Conservation (phyloP, 2,888 invertebrate genomes). For the Aphodius sticticus region DNA sequence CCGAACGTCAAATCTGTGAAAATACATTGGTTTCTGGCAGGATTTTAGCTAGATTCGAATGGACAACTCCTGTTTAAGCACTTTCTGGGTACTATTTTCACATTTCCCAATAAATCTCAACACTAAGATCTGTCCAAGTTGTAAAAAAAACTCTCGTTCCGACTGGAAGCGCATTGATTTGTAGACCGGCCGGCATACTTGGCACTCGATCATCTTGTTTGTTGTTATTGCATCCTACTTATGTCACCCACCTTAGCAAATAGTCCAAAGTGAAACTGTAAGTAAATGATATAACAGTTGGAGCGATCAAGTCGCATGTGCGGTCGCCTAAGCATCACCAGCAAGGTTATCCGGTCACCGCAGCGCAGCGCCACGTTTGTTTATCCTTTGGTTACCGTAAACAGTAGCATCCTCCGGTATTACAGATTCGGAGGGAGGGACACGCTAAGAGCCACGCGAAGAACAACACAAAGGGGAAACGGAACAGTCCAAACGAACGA, state of each 20-base stretch:
- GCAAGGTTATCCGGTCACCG: not conserved
- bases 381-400: not conserved
- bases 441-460: not conserved
- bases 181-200: not conserved
- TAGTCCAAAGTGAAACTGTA: conserved; percentile 4
- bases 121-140: too few species aligned
- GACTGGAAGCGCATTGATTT: too few species aligned
- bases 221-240: not conserved
- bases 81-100: too few species aligned
- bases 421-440: not conserved
- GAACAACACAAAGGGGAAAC: not conserved
- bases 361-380: not conserved
- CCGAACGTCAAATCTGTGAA: too few species aligned
- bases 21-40: too few species aligned
- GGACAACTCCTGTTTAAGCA: too few species aligned
- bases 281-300: not conserved
- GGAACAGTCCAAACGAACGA: not conserved
- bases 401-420: not conserved
- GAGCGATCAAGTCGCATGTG: not conserved
- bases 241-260: not conserved
- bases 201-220: not conserved
- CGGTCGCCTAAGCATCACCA: not conserved
- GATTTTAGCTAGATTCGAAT: too few species aligned
- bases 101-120: too few species aligned
- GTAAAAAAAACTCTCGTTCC: too few species aligned